Percentiles rank a stretch among this genome's conserved stretches.
phyloP scores from a whole-genome alignment of 2,113 vertebrate species.

The Ailuropoda melanoleuca region DNA sequence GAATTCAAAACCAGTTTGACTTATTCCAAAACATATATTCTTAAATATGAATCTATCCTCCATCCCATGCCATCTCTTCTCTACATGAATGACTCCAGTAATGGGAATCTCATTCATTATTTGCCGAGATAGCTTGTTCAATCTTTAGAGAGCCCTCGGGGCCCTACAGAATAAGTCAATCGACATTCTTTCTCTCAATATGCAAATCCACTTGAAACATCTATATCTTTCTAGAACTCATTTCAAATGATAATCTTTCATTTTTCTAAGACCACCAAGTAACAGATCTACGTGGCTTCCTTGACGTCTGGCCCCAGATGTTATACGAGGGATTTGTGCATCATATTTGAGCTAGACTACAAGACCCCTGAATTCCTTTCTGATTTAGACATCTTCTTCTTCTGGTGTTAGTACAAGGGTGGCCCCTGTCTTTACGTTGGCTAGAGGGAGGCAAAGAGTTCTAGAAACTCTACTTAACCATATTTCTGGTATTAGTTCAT shows the following conservation, averaged over 20 bases:
- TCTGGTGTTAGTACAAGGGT: too few species aligned
- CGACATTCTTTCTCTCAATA: slow-evolving; percentile 55
- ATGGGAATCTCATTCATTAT: slow-evolving; percentile 62
- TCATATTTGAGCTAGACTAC: neutral
- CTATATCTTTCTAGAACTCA: slow-evolving; percentile 53
- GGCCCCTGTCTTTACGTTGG: neutral
- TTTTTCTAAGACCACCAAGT: slow-evolving; percentile 37
- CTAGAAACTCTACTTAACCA: neutral
- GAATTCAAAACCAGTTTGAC: slow-evolving; percentile 15
- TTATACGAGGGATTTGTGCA: neutral
- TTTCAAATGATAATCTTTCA: slow-evolving; percentile 52
- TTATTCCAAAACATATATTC: slow-evolving; percentile 31
- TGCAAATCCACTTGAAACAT: slow-evolving; percentile 65
- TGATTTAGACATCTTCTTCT: neutral
- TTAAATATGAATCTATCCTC: slow-evolving; percentile 56
- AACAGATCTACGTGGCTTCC: neutral
- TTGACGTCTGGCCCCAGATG: neutral
- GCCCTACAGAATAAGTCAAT: slow-evolving; percentile 30
- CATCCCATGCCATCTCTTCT: slow-evolving; percentile 11
- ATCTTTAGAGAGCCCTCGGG: slow-evolving; percentile 58
- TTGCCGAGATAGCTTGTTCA: slow-evolving; percentile 57
- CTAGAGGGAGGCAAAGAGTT: neutral
- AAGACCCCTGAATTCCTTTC: too few species aligned
- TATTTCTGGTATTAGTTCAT: neutral
- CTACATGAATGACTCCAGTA: slow-evolving; percentile 40